Evolutionary conservation across 2,888 invertebrate genomes (phyloP).

Genomic region (Ornithoptera alexandrae): DNA sequence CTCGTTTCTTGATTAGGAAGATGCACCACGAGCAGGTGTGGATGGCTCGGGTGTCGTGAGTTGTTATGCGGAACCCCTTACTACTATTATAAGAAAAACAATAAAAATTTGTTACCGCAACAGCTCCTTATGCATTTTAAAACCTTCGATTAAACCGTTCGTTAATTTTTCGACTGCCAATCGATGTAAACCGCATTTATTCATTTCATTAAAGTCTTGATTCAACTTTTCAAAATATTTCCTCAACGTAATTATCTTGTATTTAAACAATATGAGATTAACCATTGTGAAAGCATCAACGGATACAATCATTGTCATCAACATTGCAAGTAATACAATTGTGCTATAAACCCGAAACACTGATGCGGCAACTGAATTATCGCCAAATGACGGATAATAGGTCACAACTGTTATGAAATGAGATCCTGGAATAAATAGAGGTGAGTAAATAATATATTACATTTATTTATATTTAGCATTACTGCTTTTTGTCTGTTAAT

Average conservation of each 20-base stretch:
- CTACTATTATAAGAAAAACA: too few relatives aligned
- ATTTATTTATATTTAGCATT: too few relatives aligned
- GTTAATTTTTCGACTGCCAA: conserved; percentile 49
- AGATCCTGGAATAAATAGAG: conserved; percentile 48
- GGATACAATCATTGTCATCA: conserved; percentile 62
- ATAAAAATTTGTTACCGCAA: conserved; percentile 47
- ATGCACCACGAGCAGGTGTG: too few relatives aligned
- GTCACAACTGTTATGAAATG: conserved; percentile 67
- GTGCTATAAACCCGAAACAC: conserved; percentile 51
- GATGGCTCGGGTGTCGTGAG: too few relatives aligned
- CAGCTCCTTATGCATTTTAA: conserved; percentile 62
- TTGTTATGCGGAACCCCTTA: too few relatives aligned
- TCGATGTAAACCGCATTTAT: conserved; percentile 38
- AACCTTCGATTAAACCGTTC: conserved; percentile 57
- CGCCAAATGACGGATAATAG: conserved; percentile 59
- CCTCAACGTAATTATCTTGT: conserved; percentile 65
- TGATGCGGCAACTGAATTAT: conserved; percentile 50
- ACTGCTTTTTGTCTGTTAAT: too few relatives aligned
- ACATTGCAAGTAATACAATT: conserved; percentile 47
- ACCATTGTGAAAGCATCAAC: conserved; percentile 58
- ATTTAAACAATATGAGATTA: conserved; percentile 64
- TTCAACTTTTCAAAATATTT: conserved; percentile 58
- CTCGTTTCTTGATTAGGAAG: too few relatives aligned
- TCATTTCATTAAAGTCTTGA: conserved; percentile 47
- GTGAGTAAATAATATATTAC: conserved; percentile 1